These are phyloP conservation scores for Trachops cirrhosus DNA, from an alignment of 2,797 vertebrate species.

Conservation along the genomic window DNA sequence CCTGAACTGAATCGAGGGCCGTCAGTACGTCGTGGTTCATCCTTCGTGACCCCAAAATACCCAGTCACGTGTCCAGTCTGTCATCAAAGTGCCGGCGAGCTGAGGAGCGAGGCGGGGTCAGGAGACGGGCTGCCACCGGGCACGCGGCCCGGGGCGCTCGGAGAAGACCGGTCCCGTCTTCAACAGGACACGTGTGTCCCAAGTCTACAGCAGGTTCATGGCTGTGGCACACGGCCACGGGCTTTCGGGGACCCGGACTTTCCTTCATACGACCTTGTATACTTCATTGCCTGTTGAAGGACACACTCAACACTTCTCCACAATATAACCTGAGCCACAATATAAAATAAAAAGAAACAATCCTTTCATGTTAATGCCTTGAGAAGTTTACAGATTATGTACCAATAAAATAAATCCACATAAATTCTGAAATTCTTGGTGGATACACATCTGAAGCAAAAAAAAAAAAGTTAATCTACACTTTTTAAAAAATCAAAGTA, in stretches of 20 bases:
- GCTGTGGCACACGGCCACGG: constrained; percentile 54
- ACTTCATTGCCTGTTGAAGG: constrained; percentile 74
- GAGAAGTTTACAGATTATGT: constrained; percentile 77
- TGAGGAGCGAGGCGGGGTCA: constrained; percentile 21
- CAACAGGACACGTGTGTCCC: constrained; percentile 43
- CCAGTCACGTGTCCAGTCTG: constrained; percentile 19
- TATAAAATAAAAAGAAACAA: constrained; percentile 66
- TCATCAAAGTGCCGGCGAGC: constrained; percentile 53
- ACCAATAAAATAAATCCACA: constrained; percentile 82
- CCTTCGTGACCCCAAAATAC: constrained; percentile 49
- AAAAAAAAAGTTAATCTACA: constrained; percentile 56
- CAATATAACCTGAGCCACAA: constrained; percentile 83
- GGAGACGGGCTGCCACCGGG: constrained; percentile 5
- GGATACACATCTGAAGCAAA: constrained; percentile 68
- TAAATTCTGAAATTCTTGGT: constrained; percentile 73
- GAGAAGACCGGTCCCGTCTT: background rate
- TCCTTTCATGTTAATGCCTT: constrained; percentile 81
- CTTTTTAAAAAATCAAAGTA: constrained; percentile 75
- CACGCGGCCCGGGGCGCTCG: background rate
- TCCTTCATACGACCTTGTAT: constrained; percentile 79
- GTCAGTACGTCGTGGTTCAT: background rate
- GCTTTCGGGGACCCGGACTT: constrained; percentile 65
- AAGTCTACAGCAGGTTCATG: constrained; percentile 60
- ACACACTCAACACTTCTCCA: constrained; percentile 75
- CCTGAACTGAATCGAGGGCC: background rate